Percentiles rank a stretch among this genome's conserved stretches.
Conservation (phyloP, 2,888 invertebrate species). For the Cyaniris semiargus region DNA sequence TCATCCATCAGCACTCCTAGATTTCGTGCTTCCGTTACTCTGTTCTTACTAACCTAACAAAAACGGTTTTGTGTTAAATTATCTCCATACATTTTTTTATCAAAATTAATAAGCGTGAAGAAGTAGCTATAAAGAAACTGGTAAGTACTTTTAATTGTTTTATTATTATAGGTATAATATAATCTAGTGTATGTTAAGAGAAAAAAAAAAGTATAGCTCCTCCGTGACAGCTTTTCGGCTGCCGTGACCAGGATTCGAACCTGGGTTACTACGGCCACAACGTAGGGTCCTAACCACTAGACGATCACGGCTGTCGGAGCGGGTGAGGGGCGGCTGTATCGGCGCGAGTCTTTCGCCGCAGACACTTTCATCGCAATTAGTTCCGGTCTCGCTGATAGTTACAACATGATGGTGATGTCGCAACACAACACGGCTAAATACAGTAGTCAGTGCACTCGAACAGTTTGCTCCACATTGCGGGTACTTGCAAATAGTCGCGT, state of each 20-base stretch:
- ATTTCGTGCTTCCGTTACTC: no score
- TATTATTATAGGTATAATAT: not conserved
- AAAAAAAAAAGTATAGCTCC: not conserved
- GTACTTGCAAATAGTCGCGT: not conserved
- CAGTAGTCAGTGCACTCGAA: not conserved
- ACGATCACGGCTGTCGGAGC: slow-evolving; percentile 76
- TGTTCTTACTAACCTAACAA: no score
- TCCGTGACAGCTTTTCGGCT: slow-evolving; percentile 41
- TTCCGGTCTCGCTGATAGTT: not conserved
- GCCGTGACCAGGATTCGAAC: slow-evolving; percentile 84
- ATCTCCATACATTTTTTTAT: no score
- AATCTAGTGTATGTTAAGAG: not conserved
- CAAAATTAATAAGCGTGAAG: no score
- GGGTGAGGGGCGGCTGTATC: slow-evolving; percentile 28
- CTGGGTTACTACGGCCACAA: slow-evolving; percentile 87
- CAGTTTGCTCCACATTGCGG: not conserved
- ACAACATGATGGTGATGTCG: slow-evolving; percentile 49
- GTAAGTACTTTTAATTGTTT: no score
- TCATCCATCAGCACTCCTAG: no score
- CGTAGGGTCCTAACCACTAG: slow-evolving; percentile 88
- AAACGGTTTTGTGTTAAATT: no score
- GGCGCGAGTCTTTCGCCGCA: slow-evolving; percentile 10
- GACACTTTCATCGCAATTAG: slow-evolving; percentile 26
- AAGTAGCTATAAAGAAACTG: no score
- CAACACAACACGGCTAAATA: slow-evolving; percentile 14